Evolutionary conservation across 2,888 invertebrate species (phyloP), one percentile per base, ranked within the genome.

Genomic region (Linnaemya vulpina): DNA sequence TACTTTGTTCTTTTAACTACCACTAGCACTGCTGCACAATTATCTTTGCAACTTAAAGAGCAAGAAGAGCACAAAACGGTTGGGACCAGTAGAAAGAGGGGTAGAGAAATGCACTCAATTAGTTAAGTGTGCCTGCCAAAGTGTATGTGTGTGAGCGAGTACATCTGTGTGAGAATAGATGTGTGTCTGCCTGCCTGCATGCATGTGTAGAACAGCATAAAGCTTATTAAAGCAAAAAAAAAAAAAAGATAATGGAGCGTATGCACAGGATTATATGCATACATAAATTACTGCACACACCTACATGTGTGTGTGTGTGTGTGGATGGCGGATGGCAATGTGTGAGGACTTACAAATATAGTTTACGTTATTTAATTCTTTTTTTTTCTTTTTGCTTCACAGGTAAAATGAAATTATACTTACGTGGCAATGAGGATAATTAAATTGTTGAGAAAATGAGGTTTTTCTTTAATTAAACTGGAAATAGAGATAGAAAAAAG

Each of bases 351-450:
- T 58, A 22, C 7, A 38, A 15, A 68, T 53, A 53, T n/a, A 58
- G 17, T 40, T 79, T 49, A 58, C 20, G 46, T 20, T 51, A 22
- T 15, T 3, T 30, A 30, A 2, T 30, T 30, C 5, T 30, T 30
- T 30, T 5, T 30, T 30, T 5, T 30, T 30, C 30, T 17, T 63
- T 70, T 30, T 70, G 30, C 55, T 20, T 70, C 25, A 65, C 5
- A 55, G 53, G 35, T 30, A 51, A 70, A 81, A 85, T 82, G 78
- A 78, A 82, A 85, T 85, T 82, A 82, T 53, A 85, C 78, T 85
- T 85, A 81, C 70, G 81, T 85, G 84, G 53, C 76, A 73, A 76
- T 76, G 46, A 78, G 53, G 75, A 67, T 68, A 51, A 70, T 63
- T 43, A 63, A 71, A 74, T 22, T 46, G 22, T 13, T n/a, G 35